Conservation (phyloP, 2,797 vertebrate species). For the Aplochiton taeniatus region DNA sequence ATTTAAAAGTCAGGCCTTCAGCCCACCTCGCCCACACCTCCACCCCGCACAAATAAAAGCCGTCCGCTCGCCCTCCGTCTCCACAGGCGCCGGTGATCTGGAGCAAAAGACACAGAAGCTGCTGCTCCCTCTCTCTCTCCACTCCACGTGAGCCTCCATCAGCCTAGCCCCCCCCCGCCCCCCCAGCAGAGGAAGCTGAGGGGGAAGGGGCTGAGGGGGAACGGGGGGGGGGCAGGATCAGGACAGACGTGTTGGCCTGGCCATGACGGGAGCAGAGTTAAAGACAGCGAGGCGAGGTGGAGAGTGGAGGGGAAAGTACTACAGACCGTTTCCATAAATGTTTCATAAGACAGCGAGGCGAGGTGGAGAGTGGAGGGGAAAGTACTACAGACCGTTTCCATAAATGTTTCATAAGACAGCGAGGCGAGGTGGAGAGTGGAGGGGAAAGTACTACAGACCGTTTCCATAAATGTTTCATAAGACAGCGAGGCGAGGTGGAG, state of each 20-base stretch:
- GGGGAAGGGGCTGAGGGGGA: background rate
- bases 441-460: slow-evolving; percentile 6
- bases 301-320: slow-evolving; percentile 3
- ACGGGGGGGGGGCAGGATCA: background rate
- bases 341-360: slow-evolving; percentile 46
- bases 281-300: background rate
- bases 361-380: slow-evolving; percentile 1
- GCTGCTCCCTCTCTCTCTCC: too few species aligned
- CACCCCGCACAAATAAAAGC: slow-evolving; percentile 39
- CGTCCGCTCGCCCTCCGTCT: slow-evolving; percentile 32
- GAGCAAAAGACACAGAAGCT: background rate
- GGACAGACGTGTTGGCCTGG: background rate
- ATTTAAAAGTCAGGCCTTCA: slow-evolving; percentile 67
- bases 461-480: slow-evolving; percentile 49
- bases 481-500: slow-evolving; percentile 17
- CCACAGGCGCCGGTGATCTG: background rate
- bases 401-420: slow-evolving; percentile 50
- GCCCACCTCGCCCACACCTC: slow-evolving; percentile 35
- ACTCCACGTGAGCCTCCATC: too few species aligned
- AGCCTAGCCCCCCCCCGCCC: too few species aligned
- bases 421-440: slow-evolving; percentile 1
- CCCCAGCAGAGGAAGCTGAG: too few species aligned
- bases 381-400: slow-evolving; percentile 4
- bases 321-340: slow-evolving; percentile 30
- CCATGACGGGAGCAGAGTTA: background rate